Base-by-base conservation (phyloP, 2,797 vertebrate species). In the Pangasius djambal region DNA sequence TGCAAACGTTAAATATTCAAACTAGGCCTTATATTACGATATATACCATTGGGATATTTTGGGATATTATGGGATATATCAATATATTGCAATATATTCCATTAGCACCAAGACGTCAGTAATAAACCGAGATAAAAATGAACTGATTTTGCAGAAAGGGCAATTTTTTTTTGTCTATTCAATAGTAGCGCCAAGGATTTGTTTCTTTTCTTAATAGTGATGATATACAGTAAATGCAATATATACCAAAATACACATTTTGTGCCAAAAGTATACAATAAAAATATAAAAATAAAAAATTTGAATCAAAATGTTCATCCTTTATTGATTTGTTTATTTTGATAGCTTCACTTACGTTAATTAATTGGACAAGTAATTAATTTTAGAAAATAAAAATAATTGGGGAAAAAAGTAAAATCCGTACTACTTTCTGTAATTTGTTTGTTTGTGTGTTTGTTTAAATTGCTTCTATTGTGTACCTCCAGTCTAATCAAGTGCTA, bases 51-150 rank as follows among this genome's bases (percentile, higher is more conserved):
- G 44, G 83, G 44, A 69, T 34, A 85, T 85, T 83, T 22, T 25
- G 44, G 83, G 44, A 69, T 34, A 85, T 85, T 83, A 83, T 65
- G 59, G 59, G 81, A 83, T 65, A 16, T 6, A 63, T 63, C 52
- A 59, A 6, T 44, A 83, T 50, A 48, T 48, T 50, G 63, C 59
- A n/a, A 28, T 44, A 50, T 48, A 83, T 65, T 50, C n/a, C 15
- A 50, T 82, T 61, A 82, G 81, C 22, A 8, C 81, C 13, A 16
- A 44, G 81, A 63, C 59, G 1, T 63, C 57, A 9, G 34, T 40
- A 44, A 83, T 63, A 44, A 83, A 44, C 57, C 1, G 22, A 63
- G 57, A 63, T 40, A 44, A 28, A 82, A 82, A 82, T 37, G 4
- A 82, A 83, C 37, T 63, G 37, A n/a, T 83, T 63, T 83, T 15